Evolutionary conservation across 2,113 vertebrate genomes (phyloP).

Genomic region (Talpa occidentalis): DNA sequence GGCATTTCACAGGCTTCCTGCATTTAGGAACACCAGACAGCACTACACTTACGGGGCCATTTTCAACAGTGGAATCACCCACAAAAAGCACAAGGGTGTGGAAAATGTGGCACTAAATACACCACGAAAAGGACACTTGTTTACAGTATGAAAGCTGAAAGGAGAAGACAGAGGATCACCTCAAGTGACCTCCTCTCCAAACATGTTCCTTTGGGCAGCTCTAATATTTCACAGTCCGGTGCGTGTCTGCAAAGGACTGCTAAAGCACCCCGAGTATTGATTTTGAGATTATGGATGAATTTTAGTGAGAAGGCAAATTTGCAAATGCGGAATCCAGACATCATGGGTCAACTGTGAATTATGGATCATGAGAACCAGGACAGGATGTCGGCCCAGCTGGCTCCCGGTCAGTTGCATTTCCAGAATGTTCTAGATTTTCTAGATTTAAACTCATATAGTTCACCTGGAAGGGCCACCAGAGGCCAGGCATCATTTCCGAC

Average conservation of each 20-base stretch:
- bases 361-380: background rate
- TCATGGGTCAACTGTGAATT: background rate
- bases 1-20: background rate
- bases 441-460: background rate
- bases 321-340: background rate
- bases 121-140: background rate
- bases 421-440: background rate
- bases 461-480: background rate
- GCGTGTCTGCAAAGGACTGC: background rate
- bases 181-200: background rate
- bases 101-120: background rate
- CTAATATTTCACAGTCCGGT: background rate
- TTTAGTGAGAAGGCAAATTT: background rate
- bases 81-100: background rate
- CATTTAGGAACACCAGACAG: background rate
- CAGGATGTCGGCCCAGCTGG: fast-evolving
- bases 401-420: background rate
- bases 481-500: too few relatives aligned
- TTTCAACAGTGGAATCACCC: background rate
- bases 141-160: background rate
- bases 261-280: background rate
- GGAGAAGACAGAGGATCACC: background rate
- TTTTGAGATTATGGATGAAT: background rate
- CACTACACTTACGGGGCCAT: background rate
- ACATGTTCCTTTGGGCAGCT: fast-evolving